Conservation (phyloP, 2,888 invertebrate genomes). For the Pollenia labialis region DNA sequence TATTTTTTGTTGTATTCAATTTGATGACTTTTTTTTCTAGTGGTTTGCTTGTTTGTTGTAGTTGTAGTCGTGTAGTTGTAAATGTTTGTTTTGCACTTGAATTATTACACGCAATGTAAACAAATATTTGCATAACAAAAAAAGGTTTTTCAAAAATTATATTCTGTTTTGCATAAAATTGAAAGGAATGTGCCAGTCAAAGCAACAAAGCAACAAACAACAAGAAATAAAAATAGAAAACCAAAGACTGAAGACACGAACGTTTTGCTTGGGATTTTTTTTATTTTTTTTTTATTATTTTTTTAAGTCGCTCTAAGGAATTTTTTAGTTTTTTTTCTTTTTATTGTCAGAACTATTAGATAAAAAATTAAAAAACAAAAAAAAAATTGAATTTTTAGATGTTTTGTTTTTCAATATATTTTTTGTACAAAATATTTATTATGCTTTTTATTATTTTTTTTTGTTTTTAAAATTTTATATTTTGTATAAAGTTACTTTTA, state of each 20-base stretch:
- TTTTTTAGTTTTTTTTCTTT: conserved; percentile 7
- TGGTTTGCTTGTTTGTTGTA: conserved; percentile 30
- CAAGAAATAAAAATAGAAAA: conserved; percentile 15
- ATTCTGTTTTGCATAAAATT: conserved; percentile 60
- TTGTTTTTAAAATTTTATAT: conserved; percentile 21
- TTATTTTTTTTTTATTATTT: conserved; percentile 36
- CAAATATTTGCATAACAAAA: conserved; percentile 71
- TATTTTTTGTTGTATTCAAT: conserved; percentile 1
- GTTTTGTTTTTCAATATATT: not conserved
- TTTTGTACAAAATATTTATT: conserved; percentile 11
- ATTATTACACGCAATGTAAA: conserved; percentile 73
- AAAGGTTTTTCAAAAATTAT: conserved; percentile 33
- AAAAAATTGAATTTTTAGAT: no score
- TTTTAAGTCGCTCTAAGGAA: conserved; percentile 1
- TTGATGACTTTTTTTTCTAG: not conserved
- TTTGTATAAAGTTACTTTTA: not conserved
- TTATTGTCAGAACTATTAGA: conserved; percentile 8
- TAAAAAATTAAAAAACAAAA: no score
- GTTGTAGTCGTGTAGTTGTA: conserved; percentile 49
- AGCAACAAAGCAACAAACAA: not conserved
- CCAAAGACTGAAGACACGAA: conserved; percentile 61
- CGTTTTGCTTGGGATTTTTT: conserved; percentile 30
- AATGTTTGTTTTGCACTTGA: conserved; percentile 72
- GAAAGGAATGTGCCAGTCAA: conserved; percentile 44
- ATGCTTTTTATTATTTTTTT: not conserved